Percentiles rank a stretch among this genome's conserved stretches.
These are phyloP conservation scores for Zaprionus lachaisei DNA, from an alignment of 1,140 invertebrate species.

Conservation along the genomic window DNA sequence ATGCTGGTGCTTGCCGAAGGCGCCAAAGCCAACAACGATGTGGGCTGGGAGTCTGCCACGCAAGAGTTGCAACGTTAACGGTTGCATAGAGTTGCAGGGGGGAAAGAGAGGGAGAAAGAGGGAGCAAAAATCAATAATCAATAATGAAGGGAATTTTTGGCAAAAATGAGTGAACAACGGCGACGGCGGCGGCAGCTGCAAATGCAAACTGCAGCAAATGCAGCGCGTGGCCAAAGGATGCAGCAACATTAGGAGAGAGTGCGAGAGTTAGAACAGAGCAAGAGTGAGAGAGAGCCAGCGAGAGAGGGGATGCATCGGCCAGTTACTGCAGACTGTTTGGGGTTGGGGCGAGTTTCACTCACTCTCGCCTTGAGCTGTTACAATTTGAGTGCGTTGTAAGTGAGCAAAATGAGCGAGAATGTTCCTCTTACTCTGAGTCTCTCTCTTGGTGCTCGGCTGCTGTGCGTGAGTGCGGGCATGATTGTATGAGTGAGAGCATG, in stretches of 20 bases:
- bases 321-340: slow-evolving; percentile 43
- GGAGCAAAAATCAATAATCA: slow-evolving; percentile 74
- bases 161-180: slow-evolving; percentile 47
- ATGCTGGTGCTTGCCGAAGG: slow-evolving; percentile 9
- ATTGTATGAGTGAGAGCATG: slow-evolving; percentile 1
- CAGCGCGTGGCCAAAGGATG: slow-evolving; percentile 57
- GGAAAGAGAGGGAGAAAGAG: not conserved
- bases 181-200: slow-evolving; percentile 61
- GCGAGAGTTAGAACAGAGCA: slow-evolving; percentile 12
- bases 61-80: not conserved
- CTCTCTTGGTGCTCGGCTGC: slow-evolving; percentile 21
- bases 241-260: slow-evolving; percentile 35
- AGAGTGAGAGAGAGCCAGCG: slow-evolving; percentile 15
- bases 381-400: slow-evolving; percentile 55
- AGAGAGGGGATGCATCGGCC: slow-evolving; percentile 36
- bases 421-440: slow-evolving; percentile 33
- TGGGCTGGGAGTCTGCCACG: slow-evolving; percentile 8
- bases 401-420: slow-evolving; percentile 25
- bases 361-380: slow-evolving; percentile 26
- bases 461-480: slow-evolving; percentile 45
- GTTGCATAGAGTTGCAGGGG: slow-evolving; percentile 3
- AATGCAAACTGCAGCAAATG: slow-evolving; percentile 68
- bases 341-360: slow-evolving; percentile 55
- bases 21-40: slow-evolving; percentile 20
- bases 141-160: slow-evolving; percentile 64